These are phyloP conservation scores for Ostrea edulis DNA, from an alignment of 1,140 invertebrate species.

Conservation along the genomic window DNA sequence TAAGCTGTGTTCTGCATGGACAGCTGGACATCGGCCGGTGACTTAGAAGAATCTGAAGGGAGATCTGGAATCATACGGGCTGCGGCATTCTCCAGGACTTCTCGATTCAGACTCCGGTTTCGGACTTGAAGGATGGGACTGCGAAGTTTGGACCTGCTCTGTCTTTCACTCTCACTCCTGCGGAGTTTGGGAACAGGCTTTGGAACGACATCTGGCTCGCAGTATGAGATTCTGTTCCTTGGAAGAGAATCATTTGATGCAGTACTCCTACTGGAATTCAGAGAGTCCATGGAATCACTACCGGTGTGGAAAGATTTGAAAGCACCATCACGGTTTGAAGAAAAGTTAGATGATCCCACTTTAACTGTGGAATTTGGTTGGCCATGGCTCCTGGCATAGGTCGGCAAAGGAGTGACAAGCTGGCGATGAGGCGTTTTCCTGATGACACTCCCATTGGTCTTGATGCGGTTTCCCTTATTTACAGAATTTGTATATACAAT, in stretches of 20 bases:
- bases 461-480: slow-evolving; percentile 45
- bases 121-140: slow-evolving; percentile 36
- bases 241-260: neutral
- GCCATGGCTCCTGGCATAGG: neutral
- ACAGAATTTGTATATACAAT: slow-evolving; percentile 52
- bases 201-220: neutral
- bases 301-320: slow-evolving; percentile 22
- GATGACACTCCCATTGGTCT: slow-evolving; percentile 37
- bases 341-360: neutral
- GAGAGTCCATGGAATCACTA: neutral
- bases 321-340: slow-evolving; percentile 6
- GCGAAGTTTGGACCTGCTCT: neutral
- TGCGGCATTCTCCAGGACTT: neutral
- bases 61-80: slow-evolving; percentile 26
- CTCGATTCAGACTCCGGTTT: slow-evolving; percentile 13
- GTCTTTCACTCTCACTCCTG: slow-evolving; percentile 20
- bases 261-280: neutral
- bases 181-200: neutral
- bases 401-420: slow-evolving; percentile 34
- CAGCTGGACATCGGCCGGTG: slow-evolving; percentile 46
- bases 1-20: slow-evolving; percentile 58
- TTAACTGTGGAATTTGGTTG: neutral
- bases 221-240: slow-evolving; percentile 28
- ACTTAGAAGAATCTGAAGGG: slow-evolving; percentile 46
- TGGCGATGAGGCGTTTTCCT: neutral